Conservation (phyloP, 2,888 invertebrate genomes). For the Heliconius hortense region DNA sequence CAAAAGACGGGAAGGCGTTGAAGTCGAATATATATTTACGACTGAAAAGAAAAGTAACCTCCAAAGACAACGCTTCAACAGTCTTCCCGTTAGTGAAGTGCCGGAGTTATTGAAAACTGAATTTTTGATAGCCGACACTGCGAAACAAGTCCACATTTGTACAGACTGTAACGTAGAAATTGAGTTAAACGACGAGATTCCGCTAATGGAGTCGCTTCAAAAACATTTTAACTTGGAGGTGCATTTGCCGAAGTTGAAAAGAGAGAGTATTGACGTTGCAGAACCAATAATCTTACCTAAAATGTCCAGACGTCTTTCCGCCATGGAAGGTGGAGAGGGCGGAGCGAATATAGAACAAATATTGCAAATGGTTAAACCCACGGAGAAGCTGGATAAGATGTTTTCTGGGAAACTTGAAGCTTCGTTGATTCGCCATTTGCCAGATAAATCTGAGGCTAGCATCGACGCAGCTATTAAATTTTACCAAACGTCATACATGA, state of each 20-base stretch:
- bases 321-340: constrained; percentile 66
- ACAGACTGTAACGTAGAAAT: constrained; percentile 74
- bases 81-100: constrained; percentile 73
- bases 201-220: constrained; percentile 73
- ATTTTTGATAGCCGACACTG: constrained; percentile 59
- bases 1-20: constrained; percentile 66
- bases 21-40: constrained; percentile 76
- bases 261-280: constrained; percentile 73
- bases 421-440: constrained; percentile 63
- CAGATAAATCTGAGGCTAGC: constrained; percentile 71
- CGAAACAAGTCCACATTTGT: constrained; percentile 74
- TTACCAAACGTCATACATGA: constrained; percentile 65
- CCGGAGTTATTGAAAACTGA: constrained; percentile 73
- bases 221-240: constrained; percentile 70
- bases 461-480: constrained; percentile 69
- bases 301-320: constrained; percentile 71
- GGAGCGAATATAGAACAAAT: constrained; percentile 57
- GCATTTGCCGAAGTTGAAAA: constrained; percentile 68
- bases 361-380: constrained; percentile 57
- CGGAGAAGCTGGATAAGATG: constrained; percentile 64
- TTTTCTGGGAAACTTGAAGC: constrained; percentile 64
- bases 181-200: constrained; percentile 71
- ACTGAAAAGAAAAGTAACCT: constrained; percentile 74
- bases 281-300: constrained; percentile 71
- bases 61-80: constrained; percentile 74